Conservation (phyloP, 1,140 invertebrate genomes). For the Zaprionus inermis region DNA sequence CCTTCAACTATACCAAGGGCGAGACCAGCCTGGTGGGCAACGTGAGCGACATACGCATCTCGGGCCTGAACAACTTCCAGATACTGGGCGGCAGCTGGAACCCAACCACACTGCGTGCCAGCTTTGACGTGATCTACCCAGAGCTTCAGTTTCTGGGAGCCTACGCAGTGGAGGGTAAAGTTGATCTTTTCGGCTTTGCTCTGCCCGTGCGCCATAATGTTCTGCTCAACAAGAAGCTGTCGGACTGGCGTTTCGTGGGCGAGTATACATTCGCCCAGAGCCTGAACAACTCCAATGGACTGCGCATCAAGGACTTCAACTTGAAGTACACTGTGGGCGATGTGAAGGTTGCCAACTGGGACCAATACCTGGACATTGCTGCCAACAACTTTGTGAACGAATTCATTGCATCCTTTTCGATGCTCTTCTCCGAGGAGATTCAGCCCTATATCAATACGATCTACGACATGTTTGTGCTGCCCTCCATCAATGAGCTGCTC, state of each 20-base stretch:
- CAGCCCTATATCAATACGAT: slow-evolving; percentile 44
- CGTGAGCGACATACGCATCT: slow-evolving; percentile 55
- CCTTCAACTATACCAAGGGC: slow-evolving; percentile 30
- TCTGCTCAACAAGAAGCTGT: slow-evolving; percentile 59
- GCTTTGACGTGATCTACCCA: slow-evolving; percentile 57
- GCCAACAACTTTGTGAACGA: slow-evolving; percentile 59
- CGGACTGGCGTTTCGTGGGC: slow-evolving; percentile 61
- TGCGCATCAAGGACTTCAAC: slow-evolving; percentile 55
- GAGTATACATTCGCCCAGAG: slow-evolving; percentile 53
- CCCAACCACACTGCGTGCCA: slow-evolving; percentile 30
- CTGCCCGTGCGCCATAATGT: slow-evolving; percentile 35
- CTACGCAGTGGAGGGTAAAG: slow-evolving; percentile 45
- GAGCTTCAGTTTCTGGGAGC: slow-evolving; percentile 58
- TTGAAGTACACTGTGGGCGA: slow-evolving; percentile 50
- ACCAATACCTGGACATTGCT: slow-evolving; percentile 56
- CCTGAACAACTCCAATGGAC: slow-evolving; percentile 36
- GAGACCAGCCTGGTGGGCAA: slow-evolving; percentile 50
- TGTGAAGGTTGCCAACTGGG: slow-evolving; percentile 56
- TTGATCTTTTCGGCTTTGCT: slow-evolving; percentile 44
- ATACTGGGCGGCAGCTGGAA: slow-evolving; percentile 48
- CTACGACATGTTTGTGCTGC: slow-evolving; percentile 29
- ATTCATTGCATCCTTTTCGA: slow-evolving; percentile 20
- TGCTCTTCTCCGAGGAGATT: slow-evolving; percentile 45
- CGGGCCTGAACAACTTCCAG: slow-evolving; percentile 56
- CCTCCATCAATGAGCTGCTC: slow-evolving; percentile 46